Percentiles rank a stretch among this genome's conserved stretches.
Evolutionary conservation across 2,113 vertebrate species (phyloP).

Genomic region (Zosterops hypoxanthus): DNA sequence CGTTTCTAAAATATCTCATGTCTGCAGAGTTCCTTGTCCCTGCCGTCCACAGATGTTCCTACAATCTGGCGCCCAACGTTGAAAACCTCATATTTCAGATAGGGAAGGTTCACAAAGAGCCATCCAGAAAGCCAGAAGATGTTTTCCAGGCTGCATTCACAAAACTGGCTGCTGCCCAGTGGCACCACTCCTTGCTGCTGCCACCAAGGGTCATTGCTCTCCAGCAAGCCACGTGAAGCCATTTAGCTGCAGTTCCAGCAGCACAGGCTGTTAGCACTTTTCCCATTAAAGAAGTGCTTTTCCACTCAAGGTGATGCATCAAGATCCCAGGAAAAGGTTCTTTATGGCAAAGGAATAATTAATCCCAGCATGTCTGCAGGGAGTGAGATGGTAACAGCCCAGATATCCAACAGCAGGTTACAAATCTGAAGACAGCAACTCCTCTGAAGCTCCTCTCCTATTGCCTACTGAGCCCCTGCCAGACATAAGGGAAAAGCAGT

Average conservation of each 20-base stretch:
- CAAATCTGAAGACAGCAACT: not conserved
- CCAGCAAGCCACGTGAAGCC: not conserved
- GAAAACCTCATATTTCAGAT: not conserved
- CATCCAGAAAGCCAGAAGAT: not conserved
- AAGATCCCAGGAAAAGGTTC: not conserved
- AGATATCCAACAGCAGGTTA: not conserved
- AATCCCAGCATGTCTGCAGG: not conserved
- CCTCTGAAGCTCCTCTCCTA: not conserved
- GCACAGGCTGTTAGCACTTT: not conserved
- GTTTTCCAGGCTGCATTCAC: not conserved
- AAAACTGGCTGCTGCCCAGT: not conserved
- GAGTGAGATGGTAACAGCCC: not conserved
- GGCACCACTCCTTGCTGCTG: not conserved
- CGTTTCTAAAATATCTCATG: no score
- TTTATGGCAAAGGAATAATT: not conserved
- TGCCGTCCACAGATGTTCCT: no score
- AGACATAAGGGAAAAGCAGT: not conserved
- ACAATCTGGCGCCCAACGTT: no score
- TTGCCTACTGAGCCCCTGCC: not conserved
- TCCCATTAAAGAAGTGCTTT: not conserved
- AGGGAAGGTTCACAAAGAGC: not conserved
- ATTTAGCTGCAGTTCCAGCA: not conserved
- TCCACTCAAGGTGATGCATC: not conserved
- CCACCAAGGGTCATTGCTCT: not conserved
- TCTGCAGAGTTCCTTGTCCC: no score